These are phyloP conservation scores for Venturia canescens DNA, from an alignment of 1,140 invertebrate species.

Conservation along the genomic window DNA sequence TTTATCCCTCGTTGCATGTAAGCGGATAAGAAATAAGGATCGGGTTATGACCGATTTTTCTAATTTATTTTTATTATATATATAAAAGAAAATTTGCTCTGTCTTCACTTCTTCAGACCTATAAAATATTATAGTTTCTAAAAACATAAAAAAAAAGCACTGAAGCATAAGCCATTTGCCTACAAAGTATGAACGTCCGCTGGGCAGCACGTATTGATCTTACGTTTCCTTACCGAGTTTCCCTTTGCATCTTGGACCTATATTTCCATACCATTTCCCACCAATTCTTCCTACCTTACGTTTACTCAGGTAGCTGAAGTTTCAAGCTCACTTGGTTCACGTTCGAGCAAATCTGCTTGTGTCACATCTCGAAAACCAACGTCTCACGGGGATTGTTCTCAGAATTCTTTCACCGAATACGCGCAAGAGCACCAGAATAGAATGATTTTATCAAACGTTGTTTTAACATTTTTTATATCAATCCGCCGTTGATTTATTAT, in stretches of 20 bases:
- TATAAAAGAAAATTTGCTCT: neutral
- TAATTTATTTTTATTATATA: neutral
- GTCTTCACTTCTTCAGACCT: neutral
- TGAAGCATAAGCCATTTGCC: neutral
- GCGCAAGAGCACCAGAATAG: no score
- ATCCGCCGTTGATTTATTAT: neutral
- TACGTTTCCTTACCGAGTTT: neutral
- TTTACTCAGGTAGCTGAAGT: conserved; percentile 17
- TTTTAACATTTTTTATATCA: neutral
- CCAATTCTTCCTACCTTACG: conserved; percentile 1
- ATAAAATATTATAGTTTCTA: conserved; percentile 7
- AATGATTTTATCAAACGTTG: no score
- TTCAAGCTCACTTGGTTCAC: neutral
- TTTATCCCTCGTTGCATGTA: neutral
- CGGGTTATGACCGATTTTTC: neutral
- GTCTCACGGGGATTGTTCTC: neutral
- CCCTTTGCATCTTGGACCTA: neutral
- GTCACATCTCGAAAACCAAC: neutral
- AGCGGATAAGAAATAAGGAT: neutral
- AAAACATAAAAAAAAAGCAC: conserved; percentile 2
- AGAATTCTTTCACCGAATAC: neutral
- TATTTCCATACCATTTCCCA: conserved; percentile 5
- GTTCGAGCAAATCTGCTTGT: neutral
- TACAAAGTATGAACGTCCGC: neutral
- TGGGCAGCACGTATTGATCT: conserved; percentile 1